Evolutionary conservation across 2,888 invertebrate genomes (phyloP).

Genomic region (Dugesia japonica): DNA sequence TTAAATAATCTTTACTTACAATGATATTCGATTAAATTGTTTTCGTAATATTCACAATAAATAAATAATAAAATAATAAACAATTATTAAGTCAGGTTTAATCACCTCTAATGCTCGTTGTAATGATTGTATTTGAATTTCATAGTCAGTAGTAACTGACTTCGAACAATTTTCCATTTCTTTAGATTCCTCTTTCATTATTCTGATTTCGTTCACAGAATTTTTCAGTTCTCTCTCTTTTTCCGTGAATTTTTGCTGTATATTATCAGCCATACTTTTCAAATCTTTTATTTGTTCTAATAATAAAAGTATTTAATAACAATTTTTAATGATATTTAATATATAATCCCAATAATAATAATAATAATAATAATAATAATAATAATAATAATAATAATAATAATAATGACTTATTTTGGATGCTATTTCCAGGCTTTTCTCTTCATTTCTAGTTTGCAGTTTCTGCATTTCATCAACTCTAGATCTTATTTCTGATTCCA

Average conservation of each 20-base stretch:
- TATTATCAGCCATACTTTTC: neutral
- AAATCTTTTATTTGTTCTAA: slow-evolving; percentile 1
- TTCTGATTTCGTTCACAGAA: neutral
- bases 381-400: too few relatives aligned
- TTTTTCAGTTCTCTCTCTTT: neutral
- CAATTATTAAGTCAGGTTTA: too few relatives aligned
- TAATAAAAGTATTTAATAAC: neutral
- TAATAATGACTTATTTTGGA: neutral
- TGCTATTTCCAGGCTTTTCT: neutral
- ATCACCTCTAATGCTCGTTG: neutral
- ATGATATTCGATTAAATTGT: too few relatives aligned
- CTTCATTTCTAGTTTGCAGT: neutral
- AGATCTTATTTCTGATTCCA: neutral
- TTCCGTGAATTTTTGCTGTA: neutral
- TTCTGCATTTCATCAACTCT: neutral
- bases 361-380: too few relatives aligned
- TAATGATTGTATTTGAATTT: neutral
- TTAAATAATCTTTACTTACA: too few relatives aligned
- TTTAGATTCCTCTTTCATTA: slow-evolving; percentile 2
- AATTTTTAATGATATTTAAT: neutral
- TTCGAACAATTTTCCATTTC: slow-evolving; percentile 4
- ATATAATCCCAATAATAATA: too few relatives aligned
- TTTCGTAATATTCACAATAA: too few relatives aligned
- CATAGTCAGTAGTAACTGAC: neutral
- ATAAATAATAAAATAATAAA: too few relatives aligned